Evolutionary conservation across 1,140 invertebrate species (phyloP).

Genomic region (Atopsyche davidsoni): DNA sequence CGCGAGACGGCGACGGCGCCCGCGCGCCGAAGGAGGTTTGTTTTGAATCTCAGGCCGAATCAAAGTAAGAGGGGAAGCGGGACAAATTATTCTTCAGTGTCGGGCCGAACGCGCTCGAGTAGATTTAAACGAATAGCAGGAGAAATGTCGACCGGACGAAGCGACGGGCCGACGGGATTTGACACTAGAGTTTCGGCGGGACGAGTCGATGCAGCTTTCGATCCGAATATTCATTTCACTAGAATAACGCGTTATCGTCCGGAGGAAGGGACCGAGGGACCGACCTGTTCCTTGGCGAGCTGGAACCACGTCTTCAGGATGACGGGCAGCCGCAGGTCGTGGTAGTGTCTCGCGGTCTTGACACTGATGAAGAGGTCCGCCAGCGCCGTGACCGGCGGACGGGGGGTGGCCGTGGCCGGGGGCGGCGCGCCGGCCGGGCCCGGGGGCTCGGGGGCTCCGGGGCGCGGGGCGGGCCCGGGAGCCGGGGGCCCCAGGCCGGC

Average conservation of each 20-base stretch:
- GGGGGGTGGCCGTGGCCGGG: conserved; percentile 45
- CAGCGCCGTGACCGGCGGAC: conserved; percentile 62
- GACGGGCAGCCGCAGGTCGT: conserved; percentile 73
- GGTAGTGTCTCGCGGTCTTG: conserved; percentile 87
- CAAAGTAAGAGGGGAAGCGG: too few species aligned
- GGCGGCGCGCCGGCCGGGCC: conserved; percentile 3
- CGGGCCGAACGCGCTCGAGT: too few species aligned
- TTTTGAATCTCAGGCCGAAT: too few species aligned
- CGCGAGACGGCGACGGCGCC: too few species aligned
- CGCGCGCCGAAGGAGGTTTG: too few species aligned
- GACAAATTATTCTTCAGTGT: too few species aligned
- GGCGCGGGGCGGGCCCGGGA: not conserved
- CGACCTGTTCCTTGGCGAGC: conserved; percentile 83
- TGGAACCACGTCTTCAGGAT: conserved; percentile 92
- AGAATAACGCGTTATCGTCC: too few species aligned
- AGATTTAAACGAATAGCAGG: too few species aligned
- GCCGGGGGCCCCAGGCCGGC: conserved; percentile 6
- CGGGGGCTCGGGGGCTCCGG: conserved; percentile 4
- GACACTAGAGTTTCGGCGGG: not conserved
- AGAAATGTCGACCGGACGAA: too few species aligned
- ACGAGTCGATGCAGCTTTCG: not conserved
- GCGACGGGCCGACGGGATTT: not conserved
- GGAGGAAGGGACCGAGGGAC: conserved; percentile 24
- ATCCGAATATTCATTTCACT: not conserved
- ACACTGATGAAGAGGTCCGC: conserved; percentile 90